Base-by-base conservation (phyloP, 2,888 invertebrate genomes). In the Ormia ochracea region DNA sequence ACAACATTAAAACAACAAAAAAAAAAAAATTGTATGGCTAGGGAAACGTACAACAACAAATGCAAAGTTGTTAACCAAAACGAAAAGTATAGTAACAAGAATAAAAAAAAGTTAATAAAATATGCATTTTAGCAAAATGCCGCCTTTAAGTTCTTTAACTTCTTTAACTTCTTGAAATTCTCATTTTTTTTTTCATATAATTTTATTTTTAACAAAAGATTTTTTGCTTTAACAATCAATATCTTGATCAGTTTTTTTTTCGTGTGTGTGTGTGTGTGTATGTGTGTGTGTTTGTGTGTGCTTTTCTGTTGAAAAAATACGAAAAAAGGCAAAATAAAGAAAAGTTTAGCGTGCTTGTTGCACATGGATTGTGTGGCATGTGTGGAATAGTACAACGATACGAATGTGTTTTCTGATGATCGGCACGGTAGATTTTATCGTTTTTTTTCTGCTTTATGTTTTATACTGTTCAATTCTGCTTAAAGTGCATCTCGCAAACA, bases 401-500 rank as follows among this genome's bases (percentile, higher is more conserved):
- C 17, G 48, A 48, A 41, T 41, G 54, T n/a, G n/a, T n/a, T n/a
- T n/a, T n/a, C 43, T 59, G 36, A 52, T 54, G 73, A 73, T 63
- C 63, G 17, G 21, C 43, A 7, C 58, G 31, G 31, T 10, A 58
- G 74, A 74, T 66, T 5, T 9, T 52, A 17, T 12, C 19, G 9
- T 41, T 41, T 5, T 9, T 43, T 43, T 36, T 23, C n/a, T 41
- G 21, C 45, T 36, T 54, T 59, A 23, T 68, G 17, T 61, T 28
- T 61, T 56, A 36, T 72, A 17, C 23, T 72, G 23, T 69, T 48
- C 23, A 74, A 59, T 76, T 76, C 56, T 70, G 69, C 70, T 77
- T 65, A 77, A 70, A 77, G 69, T 65, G 63, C 69, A 74, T 74
- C 70, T 79, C 45, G 14, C 31, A 70, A 72, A 75, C 80, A 81